Base-by-base conservation (phyloP, 2,113 vertebrate genomes). In the Morone saxatilis region DNA sequence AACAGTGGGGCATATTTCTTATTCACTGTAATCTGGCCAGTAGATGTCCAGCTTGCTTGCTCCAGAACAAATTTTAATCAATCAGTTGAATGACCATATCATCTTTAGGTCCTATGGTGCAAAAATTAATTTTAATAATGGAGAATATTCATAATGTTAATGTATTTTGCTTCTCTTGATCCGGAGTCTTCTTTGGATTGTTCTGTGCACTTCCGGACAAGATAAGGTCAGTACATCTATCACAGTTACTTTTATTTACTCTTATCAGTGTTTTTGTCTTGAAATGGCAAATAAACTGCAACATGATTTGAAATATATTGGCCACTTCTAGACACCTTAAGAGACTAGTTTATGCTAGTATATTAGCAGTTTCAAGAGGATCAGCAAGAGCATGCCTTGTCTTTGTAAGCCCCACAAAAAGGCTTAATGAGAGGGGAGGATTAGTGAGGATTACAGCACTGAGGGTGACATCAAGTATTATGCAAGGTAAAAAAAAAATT, bases 401-500 rank as follows among this genome's bases (percentile, higher is more conserved):
- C 20, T 1, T 67, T 14, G 3, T 65, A 48, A 70, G 31, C 2
- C 22, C 14, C 11, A 59, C 56, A 22, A 41, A 43, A 71, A 22
- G 31, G 65, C 74, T 70, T 74, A 59, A n/a, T 38, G 20, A 65
- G 43, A 70, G 54, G 22, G 56, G 16, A 56, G 81, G 84, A 81
- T 81, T 81, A 81, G 40, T 48, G 53, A 74, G 81, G 77, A 84
- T 86, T 84, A 89, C 11, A 43, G 53, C 57, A 38, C 41, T 10
- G 36, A 60, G 53, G n/a, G 50, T 71, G 14, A 61, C 5, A n/a
- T 43, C 1, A 57, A 51, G 36, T 74, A 12, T 72, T 83, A 87
- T 38, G 62, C n/a, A 72, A 51, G 72, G 22, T 22, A 7, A 57
- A 57, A 51, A 25, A 47, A 80, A 67, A 25, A 43, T 75, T 66